Percentiles rank a stretch among this genome's conserved stretches.
Conservation (phyloP, 2,113 vertebrate species). For the Tautogolabrus adspersus region DNA sequence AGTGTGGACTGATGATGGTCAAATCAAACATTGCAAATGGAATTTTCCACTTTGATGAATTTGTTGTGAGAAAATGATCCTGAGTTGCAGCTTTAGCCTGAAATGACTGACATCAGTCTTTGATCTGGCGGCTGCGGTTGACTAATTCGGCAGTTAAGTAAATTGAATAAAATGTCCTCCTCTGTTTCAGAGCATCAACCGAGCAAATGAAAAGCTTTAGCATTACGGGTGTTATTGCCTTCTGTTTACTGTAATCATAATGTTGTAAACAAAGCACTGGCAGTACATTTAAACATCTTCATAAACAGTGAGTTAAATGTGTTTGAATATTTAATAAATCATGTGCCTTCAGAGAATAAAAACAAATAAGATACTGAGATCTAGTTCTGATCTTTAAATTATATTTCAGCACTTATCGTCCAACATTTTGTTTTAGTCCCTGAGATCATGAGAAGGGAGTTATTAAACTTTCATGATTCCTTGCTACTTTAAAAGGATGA, state of each 20-base stretch:
- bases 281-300: background rate
- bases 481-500: background rate
- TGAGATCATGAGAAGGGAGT: background rate
- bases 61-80: background rate
- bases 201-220: background rate
- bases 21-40: background rate
- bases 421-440: background rate
- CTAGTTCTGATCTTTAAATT: background rate
- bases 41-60: background rate
- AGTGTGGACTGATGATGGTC: background rate
- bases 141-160: slow-evolving; percentile 1
- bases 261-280: background rate
- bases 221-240: background rate
- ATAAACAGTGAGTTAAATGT: background rate
- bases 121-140: background rate
- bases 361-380: background rate
- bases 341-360: background rate
- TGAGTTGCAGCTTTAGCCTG: background rate
- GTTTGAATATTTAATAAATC: no score
- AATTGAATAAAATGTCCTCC: background rate
- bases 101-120: background rate
- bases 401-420: background rate
- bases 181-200: background rate
- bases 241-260: background rate
- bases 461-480: background rate